Evolutionary conservation across 2,113 vertebrate species (phyloP), one percentile per base, ranked within the genome.

Genomic region (Centrocercus urophasianus): DNA sequence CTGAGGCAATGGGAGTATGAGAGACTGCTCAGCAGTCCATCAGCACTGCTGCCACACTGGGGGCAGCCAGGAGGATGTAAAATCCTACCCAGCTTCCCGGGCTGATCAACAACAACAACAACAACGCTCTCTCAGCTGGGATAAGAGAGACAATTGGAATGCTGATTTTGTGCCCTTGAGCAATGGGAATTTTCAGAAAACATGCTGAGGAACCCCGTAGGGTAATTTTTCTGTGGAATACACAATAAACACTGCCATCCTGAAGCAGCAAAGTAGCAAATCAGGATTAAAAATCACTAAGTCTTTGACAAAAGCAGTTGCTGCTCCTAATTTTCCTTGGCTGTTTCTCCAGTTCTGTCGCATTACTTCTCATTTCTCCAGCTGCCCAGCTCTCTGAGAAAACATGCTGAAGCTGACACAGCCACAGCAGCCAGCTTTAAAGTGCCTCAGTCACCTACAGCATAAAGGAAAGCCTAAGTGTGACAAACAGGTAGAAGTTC

Each of bases 91-190:
- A 61, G 80, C 73, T 78, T 94, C 66, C 81, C 63, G 52, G n/a
- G 63, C 89, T 90, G 77, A 94, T 92, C 92, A 59, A n/a, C 32
- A 54, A 30, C 52, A 54, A 57, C 56, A 96, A 57, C 56, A 96
- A 94, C 90, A 93, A 73, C 77, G 75, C 81, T 27, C 16, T 61
- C 86, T 76, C 70, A 86, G 74, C 83, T 82, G 81, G 89, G 77
- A 76, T 84, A 82, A 95, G 65, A 93, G 56, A 93, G 34, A 86
- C 77, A 93, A 89, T 13, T 84, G 74, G 83, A 93, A 96, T 94
- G 90, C 92, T 93, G 81, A 96, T 96, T 94, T 71, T 77, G 45
- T 90, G 70, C 95, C 95, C 88, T 32, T 65, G 27, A 95, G 96
- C 86, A 93, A 92, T 24, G 66, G 83, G 86, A 92, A 94, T 94